A percentile compares a stretch with the other conserved stretches of the same genome.
These are phyloP conservation scores for Acrocephalus scirpaceus DNA, from an alignment of 2,797 vertebrate genomes.

Conservation along the genomic window DNA sequence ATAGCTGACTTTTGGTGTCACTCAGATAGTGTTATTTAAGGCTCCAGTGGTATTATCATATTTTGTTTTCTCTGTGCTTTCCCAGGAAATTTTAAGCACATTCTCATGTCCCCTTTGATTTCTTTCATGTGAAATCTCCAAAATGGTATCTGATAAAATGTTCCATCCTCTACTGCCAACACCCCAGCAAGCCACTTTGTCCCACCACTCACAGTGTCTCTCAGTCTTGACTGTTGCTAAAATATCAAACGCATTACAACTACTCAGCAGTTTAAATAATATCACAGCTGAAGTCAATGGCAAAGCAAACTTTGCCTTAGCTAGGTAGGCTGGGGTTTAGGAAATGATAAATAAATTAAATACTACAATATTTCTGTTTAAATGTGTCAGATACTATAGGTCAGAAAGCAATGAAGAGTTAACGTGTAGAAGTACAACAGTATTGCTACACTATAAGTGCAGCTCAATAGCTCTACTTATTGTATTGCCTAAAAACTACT, in stretches of 20 bases:
- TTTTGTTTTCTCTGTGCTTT: conserved; percentile 13
- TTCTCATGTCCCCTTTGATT: conserved; percentile 13
- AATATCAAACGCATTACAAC: not conserved
- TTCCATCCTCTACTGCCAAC: not conserved
- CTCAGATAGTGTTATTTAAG: not conserved
- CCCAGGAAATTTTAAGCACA: conserved; percentile 26
- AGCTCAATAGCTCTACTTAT: not conserved
- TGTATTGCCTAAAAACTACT: not conserved
- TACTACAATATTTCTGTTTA: not conserved
- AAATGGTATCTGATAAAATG: not conserved
- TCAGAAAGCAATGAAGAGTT: not conserved
- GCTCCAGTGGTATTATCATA: not conserved
- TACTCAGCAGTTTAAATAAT: not conserved
- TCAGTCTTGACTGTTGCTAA: not conserved
- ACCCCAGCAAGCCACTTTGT: not conserved
- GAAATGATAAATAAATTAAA: not conserved
- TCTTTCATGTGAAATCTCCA: not conserved
- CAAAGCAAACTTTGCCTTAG: not conserved
- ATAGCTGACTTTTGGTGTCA: conserved; percentile 17
- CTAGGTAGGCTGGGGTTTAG: not conserved
- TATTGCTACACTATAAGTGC: not conserved
- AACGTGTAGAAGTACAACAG: accelerated
- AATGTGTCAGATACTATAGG: not conserved
- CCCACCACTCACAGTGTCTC: not conserved
- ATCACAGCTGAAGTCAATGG: not conserved